phyloP scores from a whole-genome alignment of 2,888 invertebrate species.

The Epinotia ramella region DNA sequence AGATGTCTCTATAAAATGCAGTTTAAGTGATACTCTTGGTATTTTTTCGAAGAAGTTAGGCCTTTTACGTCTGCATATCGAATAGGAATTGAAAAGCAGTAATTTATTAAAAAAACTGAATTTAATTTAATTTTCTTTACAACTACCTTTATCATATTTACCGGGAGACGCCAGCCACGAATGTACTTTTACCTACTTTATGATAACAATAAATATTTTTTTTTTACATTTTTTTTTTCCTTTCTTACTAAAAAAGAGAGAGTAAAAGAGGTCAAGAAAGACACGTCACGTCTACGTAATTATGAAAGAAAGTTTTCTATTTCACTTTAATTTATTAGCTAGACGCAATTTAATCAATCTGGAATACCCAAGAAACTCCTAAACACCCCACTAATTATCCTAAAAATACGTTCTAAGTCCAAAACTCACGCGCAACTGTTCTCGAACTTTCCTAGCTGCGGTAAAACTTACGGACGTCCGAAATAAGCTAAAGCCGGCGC shows the following conservation, averaged over 20 bases:
- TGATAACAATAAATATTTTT: no score
- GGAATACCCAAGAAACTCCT: constrained; percentile 16
- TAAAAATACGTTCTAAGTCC: constrained; percentile 54
- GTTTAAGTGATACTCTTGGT: not conserved
- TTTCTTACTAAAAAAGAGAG: no score
- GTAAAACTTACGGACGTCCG: constrained; percentile 71
- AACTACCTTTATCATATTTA: no score
- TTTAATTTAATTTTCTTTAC: not conserved
- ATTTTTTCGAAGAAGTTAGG: not conserved
- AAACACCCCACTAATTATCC: constrained; percentile 22
- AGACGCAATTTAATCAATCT: not conserved
- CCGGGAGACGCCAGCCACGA: no score
- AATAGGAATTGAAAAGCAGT: not conserved
- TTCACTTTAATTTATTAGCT: no score
- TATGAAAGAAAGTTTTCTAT: no score
- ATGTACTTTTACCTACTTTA: no score
- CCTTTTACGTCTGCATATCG: not conserved
- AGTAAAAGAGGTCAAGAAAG: no score
- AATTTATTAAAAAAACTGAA: not conserved
- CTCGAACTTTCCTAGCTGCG: constrained; percentile 64
- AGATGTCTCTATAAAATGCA: not conserved
- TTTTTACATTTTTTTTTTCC: no score
- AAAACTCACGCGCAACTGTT: constrained; percentile 60
- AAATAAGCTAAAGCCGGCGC: constrained; percentile 65
- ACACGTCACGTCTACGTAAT: no score